A percentile compares a stretch with the other conserved stretches of the same genome.
Conservation (phyloP, 53 echinoderm and acorn worm species). For the Henricia sp. region DNA sequence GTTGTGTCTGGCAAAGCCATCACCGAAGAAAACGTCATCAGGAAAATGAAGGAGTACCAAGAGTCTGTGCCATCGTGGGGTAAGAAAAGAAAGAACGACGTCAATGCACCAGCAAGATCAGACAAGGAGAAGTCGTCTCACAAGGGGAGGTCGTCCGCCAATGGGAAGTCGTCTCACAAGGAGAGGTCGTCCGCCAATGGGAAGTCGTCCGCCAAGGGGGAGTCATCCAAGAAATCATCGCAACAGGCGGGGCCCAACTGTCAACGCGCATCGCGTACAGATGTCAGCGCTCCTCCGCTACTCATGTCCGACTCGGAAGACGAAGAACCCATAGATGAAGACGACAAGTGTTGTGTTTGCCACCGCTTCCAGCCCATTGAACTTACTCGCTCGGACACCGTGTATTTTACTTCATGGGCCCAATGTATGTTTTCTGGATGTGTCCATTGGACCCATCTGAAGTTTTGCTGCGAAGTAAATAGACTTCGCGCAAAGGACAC, state of each 20-base stretch:
- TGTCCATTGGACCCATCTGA: neutral
- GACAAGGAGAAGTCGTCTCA: no score
- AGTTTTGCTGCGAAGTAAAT: neutral
- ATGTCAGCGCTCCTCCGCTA: no score
- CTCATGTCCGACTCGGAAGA: neutral
- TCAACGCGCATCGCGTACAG: neutral
- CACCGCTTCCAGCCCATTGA: neutral
- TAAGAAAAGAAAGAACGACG: neutral
- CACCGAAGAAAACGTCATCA: neutral
- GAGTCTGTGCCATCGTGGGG: neutral
- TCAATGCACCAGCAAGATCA: no score
- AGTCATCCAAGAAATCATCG: neutral
- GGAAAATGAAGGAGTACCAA: neutral
- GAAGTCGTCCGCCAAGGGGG: no score
- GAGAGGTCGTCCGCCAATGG: no score
- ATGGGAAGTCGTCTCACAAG: no score
- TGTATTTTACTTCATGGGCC: neutral
- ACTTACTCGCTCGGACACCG: neutral
- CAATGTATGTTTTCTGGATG: slow-evolving; percentile 1
- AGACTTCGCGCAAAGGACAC: slow-evolving; percentile 5
- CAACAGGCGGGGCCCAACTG: neutral
- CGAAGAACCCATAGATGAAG: neutral
- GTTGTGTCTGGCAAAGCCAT: neutral
- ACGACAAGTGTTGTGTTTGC: neutral
- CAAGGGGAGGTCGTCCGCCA: no score